These are phyloP conservation scores for Phrynosoma blainvillii DNA, from an alignment of 2,113 vertebrate species.

Conservation along the genomic window DNA sequence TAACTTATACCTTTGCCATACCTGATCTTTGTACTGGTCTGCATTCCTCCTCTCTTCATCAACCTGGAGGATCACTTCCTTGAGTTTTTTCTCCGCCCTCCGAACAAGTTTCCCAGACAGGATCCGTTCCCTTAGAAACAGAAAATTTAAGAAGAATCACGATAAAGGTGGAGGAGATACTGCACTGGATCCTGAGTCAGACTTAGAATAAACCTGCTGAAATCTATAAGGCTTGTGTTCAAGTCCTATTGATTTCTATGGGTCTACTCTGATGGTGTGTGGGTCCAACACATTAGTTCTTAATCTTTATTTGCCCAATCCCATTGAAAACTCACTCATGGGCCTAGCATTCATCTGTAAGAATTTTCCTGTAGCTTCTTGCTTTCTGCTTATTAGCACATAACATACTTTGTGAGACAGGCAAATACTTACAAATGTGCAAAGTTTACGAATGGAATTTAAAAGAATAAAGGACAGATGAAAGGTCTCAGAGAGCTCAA, in stretches of 20 bases:
- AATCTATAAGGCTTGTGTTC: too few species aligned
- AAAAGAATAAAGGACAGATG: not conserved
- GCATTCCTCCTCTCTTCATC: constrained; percentile 89
- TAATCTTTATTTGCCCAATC: not conserved
- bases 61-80: constrained; percentile 90
- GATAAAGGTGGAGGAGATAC: not conserved
- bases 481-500: not conserved
- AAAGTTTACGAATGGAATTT: not conserved
- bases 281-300: not conserved
- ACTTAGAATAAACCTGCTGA: too few species aligned
- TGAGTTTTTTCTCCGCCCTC: constrained; percentile 90
- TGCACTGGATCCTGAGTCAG: not conserved
- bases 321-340: not conserved
- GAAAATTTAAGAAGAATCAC: not conserved
- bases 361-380: not conserved
- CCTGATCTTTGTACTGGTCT: constrained; percentile 92
- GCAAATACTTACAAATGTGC: not conserved
- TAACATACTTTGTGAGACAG: not conserved
- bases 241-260: not conserved
- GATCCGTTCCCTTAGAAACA: constrained; percentile 80
- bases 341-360: not conserved
- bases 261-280: too few species aligned
- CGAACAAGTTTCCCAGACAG: constrained; percentile 87
- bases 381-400: not conserved
- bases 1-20: constrained; percentile 13